Conservation (phyloP, 2,797 vertebrate genomes). For the Hylomyscus alleni region DNA sequence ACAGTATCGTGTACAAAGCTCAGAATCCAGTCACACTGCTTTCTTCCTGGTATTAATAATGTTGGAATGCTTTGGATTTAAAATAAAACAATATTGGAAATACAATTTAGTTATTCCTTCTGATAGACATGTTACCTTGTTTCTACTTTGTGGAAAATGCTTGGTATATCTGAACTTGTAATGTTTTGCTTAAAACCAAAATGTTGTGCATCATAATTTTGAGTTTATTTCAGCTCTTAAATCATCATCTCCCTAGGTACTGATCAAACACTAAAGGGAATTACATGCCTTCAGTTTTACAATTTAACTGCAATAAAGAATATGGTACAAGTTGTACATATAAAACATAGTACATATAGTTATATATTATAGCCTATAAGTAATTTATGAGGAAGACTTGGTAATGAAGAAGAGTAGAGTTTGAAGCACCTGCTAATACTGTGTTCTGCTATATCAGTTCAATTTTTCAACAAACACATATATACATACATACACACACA, state of each 20-base stretch:
- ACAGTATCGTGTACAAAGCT: not conserved
- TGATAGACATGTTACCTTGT: not conserved
- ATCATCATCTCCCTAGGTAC: not conserved
- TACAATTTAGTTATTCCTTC: not conserved
- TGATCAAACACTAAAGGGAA: conserved; percentile 12
- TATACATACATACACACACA: conserved; percentile 29
- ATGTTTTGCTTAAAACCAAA: conserved; percentile 15
- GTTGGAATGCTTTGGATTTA: not conserved
- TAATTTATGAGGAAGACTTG: conserved; percentile 41
- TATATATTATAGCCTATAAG: not conserved
- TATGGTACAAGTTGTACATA: not conserved
- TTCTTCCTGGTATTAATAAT: conserved; percentile 16
- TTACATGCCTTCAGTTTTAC: conserved; percentile 18
- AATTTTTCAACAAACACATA: conserved; percentile 53
- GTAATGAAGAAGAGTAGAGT: not conserved
- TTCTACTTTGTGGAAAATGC: not conserved
- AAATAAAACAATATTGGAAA: conserved; percentile 27
- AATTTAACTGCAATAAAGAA: conserved; percentile 20
- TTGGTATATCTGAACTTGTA: not conserved
- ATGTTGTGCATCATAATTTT: not conserved
- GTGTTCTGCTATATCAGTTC: conserved; percentile 28
- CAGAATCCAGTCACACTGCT: not conserved
- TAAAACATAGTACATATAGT: not conserved
- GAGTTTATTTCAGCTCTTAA: conserved; percentile 46
- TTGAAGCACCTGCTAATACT: conserved; percentile 17